Percentiles rank a stretch among this genome's conserved stretches.
phyloP scores from a whole-genome alignment of 2,797 vertebrate species.

The Danionella dracula region DNA sequence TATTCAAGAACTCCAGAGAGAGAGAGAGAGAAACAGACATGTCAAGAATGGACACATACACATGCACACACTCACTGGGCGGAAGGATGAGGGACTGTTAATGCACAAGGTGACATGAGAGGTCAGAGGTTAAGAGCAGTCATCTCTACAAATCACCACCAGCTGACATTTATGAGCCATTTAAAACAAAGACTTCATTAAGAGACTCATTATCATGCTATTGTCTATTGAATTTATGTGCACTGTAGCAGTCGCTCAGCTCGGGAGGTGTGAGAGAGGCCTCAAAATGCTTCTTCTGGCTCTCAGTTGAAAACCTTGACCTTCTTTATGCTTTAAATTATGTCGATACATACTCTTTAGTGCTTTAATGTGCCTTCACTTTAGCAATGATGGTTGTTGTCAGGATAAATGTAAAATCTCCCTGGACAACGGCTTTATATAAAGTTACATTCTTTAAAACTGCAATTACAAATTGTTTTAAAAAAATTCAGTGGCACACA shows the following conservation, averaged over 20 bases:
- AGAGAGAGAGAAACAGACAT: slow-evolving; percentile 54
- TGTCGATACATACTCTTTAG: no score
- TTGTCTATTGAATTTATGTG: background rate
- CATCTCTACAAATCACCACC: slow-evolving; percentile 22
- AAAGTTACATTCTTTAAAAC: no score
- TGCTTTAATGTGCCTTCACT: no score
- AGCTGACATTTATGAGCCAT: slow-evolving; percentile 34
- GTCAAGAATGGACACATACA: slow-evolving; percentile 59
- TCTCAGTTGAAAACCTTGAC: background rate
- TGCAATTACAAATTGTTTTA: no score
- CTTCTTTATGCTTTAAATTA: background rate
- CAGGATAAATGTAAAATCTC: no score
- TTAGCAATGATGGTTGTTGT: no score
- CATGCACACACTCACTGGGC: background rate
- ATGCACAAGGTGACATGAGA: slow-evolving; percentile 15
- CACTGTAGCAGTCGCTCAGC: background rate
- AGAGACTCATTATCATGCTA: slow-evolving; percentile 9
- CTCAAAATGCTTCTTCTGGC: no score
- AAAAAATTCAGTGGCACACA: no score
- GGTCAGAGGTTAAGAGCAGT: background rate
- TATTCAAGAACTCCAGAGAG: slow-evolving; percentile 57
- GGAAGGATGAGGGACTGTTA: slow-evolving; percentile 8
- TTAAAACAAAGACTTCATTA: slow-evolving; percentile 25
- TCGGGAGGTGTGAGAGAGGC: background rate
- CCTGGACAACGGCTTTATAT: no score